Percentiles rank a stretch among this genome's conserved stretches.
phyloP scores from a whole-genome alignment of 2,797 vertebrate genomes.

The Megalops cyprinoides region DNA sequence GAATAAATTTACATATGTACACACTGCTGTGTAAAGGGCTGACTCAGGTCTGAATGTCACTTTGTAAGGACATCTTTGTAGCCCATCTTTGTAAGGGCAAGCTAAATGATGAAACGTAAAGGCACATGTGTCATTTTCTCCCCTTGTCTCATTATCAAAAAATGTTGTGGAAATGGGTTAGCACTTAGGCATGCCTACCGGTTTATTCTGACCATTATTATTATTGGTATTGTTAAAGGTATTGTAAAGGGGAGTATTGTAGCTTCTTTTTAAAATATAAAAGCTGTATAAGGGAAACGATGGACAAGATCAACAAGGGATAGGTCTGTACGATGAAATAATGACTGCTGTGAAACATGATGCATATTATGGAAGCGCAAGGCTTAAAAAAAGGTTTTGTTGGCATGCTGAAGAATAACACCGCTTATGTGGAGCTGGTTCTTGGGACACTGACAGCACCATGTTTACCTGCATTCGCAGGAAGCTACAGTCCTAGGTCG shows the following conservation, averaged over 20 bases:
- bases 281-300: too few species aligned
- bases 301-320: background rate
- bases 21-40: too few species aligned
- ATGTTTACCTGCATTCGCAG: conserved; percentile 8
- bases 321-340: background rate
- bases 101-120: too few species aligned
- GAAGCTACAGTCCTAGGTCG: conserved; percentile 10
- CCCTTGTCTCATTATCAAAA: too few species aligned
- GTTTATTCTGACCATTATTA: background rate
- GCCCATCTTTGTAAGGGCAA: too few species aligned
- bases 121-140: background rate
- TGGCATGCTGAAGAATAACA: background rate
- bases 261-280: too few species aligned
- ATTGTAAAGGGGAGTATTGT: too few species aligned
- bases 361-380: background rate
- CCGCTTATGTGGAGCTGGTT: background rate
- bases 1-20: too few species aligned
- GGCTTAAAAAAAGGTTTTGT: background rate
- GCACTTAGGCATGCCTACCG: background rate
- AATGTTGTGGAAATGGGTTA: background rate
- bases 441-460: background rate
- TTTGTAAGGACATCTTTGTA: too few species aligned
- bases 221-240: too few species aligned
- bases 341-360: background rate
- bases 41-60: too few species aligned